Conservation (phyloP, 2,797 vertebrate genomes). For the Borostomias antarcticus region DNA sequence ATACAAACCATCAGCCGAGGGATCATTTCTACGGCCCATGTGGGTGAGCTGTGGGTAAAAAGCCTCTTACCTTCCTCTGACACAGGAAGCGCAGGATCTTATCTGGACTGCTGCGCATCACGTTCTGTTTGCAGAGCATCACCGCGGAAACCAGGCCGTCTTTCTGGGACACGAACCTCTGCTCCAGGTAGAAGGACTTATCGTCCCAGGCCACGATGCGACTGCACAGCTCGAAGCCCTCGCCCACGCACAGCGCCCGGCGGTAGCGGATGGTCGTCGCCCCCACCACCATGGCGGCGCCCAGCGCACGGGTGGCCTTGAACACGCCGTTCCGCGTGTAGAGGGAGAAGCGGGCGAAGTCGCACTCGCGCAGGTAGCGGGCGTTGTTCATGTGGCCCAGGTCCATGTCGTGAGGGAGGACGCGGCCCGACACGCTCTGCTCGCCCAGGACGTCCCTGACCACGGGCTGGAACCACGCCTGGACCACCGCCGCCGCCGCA, state of each 20-base stretch:
- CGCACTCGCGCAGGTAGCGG: slow-evolving; percentile 88
- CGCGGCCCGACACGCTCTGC: slow-evolving; percentile 71
- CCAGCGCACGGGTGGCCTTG: slow-evolving; percentile 72
- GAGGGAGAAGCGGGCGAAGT: slow-evolving; percentile 85
- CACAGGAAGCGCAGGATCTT: slow-evolving; percentile 83
- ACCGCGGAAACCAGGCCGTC: slow-evolving; percentile 83
- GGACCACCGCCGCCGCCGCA: slow-evolving; percentile 50
- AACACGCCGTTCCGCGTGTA: slow-evolving; percentile 84
- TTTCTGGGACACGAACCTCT: slow-evolving; percentile 85
- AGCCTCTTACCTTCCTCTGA: slow-evolving; percentile 78
- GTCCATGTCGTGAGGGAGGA: slow-evolving; percentile 83
- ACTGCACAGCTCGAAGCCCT: slow-evolving; percentile 83
- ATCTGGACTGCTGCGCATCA: slow-evolving; percentile 78
- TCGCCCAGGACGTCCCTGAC: slow-evolving; percentile 81
- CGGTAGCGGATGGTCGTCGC: slow-evolving; percentile 87
- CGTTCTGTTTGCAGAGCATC: slow-evolving; percentile 82
- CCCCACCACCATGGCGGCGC: slow-evolving; percentile 77
- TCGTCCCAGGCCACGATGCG: slow-evolving; percentile 87
- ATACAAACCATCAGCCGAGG: too few species aligned
- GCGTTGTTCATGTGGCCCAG: slow-evolving; percentile 94
- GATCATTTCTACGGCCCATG: too few species aligned
- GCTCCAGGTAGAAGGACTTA: slow-evolving; percentile 89
- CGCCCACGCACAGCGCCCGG: slow-evolving; percentile 78
- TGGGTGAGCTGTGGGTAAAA: too few species aligned
- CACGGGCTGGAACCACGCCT: slow-evolving; percentile 78